These are phyloP conservation scores for Erethizon dorsatum DNA, from an alignment of 2,797 vertebrate genomes.

Conservation along the genomic window DNA sequence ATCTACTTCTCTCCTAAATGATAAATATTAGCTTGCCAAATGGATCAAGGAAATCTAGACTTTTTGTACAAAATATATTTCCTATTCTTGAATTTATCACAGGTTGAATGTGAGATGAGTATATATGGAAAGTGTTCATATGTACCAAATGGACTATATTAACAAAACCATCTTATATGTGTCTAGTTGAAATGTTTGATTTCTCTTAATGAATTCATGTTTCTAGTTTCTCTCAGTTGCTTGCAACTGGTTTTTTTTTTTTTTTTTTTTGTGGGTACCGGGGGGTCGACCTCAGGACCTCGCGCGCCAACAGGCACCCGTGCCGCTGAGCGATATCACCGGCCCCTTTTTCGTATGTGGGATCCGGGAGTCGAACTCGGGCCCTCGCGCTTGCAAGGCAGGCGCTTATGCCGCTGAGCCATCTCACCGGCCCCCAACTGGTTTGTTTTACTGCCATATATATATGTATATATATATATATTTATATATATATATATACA, in stretches of 20 bases:
- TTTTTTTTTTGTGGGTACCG: too few species aligned
- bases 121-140: neutral
- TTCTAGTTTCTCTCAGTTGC: neutral
- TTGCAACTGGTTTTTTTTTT: too few species aligned
- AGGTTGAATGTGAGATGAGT: neutral
- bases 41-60: neutral
- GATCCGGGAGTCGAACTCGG: too few species aligned
- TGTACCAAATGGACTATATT: neutral
- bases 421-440: too few species aligned
- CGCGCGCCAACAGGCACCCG: too few species aligned
- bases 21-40: neutral
- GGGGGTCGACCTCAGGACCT: too few species aligned
- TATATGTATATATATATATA: neutral
- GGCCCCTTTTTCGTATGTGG: too few species aligned
- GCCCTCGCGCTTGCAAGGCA: too few species aligned
- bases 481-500: too few species aligned
- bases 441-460: neutral
- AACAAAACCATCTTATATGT: neutral
- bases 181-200: neutral
- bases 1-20: neutral
- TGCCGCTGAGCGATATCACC: too few species aligned
- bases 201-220: neutral
- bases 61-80: neutral
- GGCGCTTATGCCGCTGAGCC: too few species aligned
- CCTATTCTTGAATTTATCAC: neutral